Evolutionary conservation across 1,140 invertebrate genomes (phyloP), one percentile per base, ranked within the genome.

Genomic region (Eueides isabella): DNA sequence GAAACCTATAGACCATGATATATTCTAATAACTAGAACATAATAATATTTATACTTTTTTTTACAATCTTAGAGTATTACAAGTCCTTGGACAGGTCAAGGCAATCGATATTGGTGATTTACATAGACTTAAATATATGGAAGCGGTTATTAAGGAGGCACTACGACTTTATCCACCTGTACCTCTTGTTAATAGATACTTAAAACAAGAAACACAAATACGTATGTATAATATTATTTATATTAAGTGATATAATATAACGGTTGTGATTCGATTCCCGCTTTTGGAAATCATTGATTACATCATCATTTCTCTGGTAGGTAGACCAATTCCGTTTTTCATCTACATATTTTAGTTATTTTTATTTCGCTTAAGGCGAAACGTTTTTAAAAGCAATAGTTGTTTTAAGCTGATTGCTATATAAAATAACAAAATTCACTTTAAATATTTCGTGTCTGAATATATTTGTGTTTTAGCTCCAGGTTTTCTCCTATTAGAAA

Each of bases 111-210:
- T 83, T 2, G 65, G 35, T 19, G 48, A 96, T 79, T 75, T 96
- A 23, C 76, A 89, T 26, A 85, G 92, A 35, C 84, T 96, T 78
- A 93, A 93, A 72, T 96, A 95, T 79, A 74, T 95, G 38, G 95
- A 96, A 80, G 88, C 93, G 19, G 93, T 94, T n/a, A 93, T 96
- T 19, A 96, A 96, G 77, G 96, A 96, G 90, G 94, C 94, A 0
- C 78, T 96, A 38, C 80, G 95, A 71, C 68, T 95, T 7, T 96
- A 94, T 80, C 95, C 96, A 2, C 91, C 95, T 2, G 95, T 94
- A 4, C 95, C 96, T 14, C 77, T 95, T 11, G 86, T 96, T 28
- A 92, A 91, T 9, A 83, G 94, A 71, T 48, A 80, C 26, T 31
- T 77, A 1, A 66, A 75, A 4, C 64, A 78, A 66, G 77, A 84